phyloP scores from a whole-genome alignment of 2,113 vertebrate genomes.

The Prietella phreatophila region DNA sequence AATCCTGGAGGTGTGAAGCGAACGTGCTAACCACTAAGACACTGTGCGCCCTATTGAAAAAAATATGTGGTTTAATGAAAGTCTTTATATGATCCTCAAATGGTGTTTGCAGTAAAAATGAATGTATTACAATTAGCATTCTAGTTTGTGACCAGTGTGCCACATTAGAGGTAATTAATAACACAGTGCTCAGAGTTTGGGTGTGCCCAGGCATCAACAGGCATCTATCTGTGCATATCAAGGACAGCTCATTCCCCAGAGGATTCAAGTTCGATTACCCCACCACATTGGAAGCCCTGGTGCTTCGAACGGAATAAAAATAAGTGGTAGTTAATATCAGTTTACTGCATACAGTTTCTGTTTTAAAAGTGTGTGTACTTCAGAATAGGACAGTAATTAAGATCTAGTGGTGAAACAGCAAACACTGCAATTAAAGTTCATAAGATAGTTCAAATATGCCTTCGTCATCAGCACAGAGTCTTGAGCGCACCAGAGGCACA shows the following conservation, averaged over 20 bases:
- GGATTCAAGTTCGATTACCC: constrained; percentile 9
- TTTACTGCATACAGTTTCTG: constrained; percentile 43
- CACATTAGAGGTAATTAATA: constrained; percentile 43
- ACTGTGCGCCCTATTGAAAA: background rate
- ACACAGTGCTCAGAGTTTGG: constrained; percentile 46
- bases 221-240: constrained; percentile 43
- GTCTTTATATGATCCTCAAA: constrained; percentile 3
- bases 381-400: background rate
- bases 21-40: no score
- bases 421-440: background rate
- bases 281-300: constrained; percentile 27
- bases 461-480: constrained; percentile 71
- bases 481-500: constrained; percentile 75
- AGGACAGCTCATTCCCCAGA: constrained; percentile 18
- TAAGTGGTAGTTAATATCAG: constrained; percentile 4
- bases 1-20: no score
- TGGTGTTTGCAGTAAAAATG: constrained; percentile 14
- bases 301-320: constrained; percentile 13
- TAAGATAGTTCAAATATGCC: background rate
- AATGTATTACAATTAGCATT: constrained; percentile 24
- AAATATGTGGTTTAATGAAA: constrained; percentile 1
- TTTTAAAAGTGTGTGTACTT: background rate
- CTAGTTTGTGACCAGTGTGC: background rate
- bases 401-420: constrained; percentile 2
- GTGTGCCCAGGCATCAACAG: constrained; percentile 23